Base-by-base conservation (phyloP, 2,113 vertebrate species). In the Myrmecophaga tridactyla region DNA sequence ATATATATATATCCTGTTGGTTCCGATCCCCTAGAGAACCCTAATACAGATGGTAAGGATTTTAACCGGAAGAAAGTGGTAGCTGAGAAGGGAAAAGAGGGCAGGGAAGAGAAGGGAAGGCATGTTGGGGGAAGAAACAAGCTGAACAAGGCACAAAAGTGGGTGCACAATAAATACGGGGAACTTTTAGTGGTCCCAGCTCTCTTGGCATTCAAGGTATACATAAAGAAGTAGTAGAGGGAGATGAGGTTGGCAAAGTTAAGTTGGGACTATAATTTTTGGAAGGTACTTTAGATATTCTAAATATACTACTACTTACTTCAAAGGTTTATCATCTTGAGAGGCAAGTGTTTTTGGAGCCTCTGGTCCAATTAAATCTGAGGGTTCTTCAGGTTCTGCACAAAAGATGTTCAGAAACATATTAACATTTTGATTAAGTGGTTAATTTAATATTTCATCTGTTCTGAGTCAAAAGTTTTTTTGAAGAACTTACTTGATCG, bases 311-410 rank as follows among this genome's bases (percentile, higher is more conserved):
- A 7, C 46, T 88, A 98, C 99, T 99, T 98, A 99, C 99, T 99
- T 99, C 92, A 99, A 92, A 96, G 99, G 99, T 92, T 98, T 99
- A 36, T 99, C 99, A 92, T 99, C 99, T 98, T 99, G 99, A 77
- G 99, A 99, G 13, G 99, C 96, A 4, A 99, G 98, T 17, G 98
- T 99, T 96, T 99, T 99, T n/a, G 99, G 99, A 90, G 99, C 99
- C 96, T 99, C 99, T 10, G 99, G 99, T 62, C 99, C 99, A 93
- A 99, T 99, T 86, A 99, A 85, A 96, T 99, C 97, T 48, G 99
- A 99, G 12, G 99, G 99, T 96, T 99, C 98, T 69, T 97, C 96
- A 86, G 97, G 92, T 95, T 98, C 98, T 98, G 97, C 76, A 98
- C 13, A 65, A 94, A 86, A 96, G 51, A 96, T 80, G 39, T 93